Conservation (phyloP, 2,888 invertebrate genomes). For the Auanema freiburgensis region DNA sequence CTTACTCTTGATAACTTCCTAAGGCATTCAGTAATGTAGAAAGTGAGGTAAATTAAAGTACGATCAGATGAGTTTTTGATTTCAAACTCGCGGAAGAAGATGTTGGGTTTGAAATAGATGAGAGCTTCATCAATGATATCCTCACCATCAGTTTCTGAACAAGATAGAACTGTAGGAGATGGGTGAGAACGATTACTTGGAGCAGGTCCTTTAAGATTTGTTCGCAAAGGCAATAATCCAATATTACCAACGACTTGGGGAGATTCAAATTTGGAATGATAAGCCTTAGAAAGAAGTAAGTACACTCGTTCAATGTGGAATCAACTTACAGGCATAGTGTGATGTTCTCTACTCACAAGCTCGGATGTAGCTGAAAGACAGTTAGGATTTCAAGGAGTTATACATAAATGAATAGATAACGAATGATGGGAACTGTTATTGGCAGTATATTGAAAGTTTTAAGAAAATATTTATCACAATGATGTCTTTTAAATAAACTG, state of each 20-base stretch:
- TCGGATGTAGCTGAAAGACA: too few relatives aligned
- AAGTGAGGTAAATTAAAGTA: constrained; percentile 91
- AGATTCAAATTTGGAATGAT: constrained; percentile 86
- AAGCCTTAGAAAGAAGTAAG: constrained; percentile 85
- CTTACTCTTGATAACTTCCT: constrained; percentile 82
- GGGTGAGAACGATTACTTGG: too few relatives aligned
- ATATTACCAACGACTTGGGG: constrained; percentile 81
- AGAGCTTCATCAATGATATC: constrained; percentile 97
- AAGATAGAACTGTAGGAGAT: constrained; percentile 2
- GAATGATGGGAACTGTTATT: neutral
- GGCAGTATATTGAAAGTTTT: neutral
- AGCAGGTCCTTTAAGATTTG: constrained; percentile 89
- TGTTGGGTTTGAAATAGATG: constrained; percentile 96
- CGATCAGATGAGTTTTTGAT: constrained; percentile 90
- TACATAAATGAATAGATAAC: neutral
- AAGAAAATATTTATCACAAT: neutral
- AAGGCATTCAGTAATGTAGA: constrained; percentile 95
- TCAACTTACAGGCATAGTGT: neutral
- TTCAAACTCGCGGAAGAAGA: constrained; percentile 97
- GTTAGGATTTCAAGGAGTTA: too few relatives aligned
- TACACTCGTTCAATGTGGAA: constrained; percentile 20
- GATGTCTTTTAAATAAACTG: neutral
- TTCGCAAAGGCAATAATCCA: constrained; percentile 86
- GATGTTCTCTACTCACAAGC: too few relatives aligned
- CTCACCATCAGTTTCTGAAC: constrained; percentile 68